A percentile compares a stretch with the other conserved stretches of the same genome.
These are phyloP conservation scores for Hylaeus anthracinus DNA, from an alignment of 1,140 invertebrate species.

Conservation along the genomic window DNA sequence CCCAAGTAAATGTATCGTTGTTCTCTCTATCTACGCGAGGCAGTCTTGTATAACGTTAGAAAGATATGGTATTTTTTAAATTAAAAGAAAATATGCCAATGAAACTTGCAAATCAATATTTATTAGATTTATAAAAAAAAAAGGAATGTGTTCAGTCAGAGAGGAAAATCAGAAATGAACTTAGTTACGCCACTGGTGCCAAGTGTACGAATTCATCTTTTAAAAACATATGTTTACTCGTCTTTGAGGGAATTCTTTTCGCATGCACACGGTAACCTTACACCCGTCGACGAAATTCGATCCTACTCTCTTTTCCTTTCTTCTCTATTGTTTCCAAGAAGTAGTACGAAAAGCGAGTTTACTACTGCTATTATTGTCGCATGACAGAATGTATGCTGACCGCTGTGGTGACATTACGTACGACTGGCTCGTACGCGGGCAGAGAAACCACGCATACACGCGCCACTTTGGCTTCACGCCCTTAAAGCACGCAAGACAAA, in stretches of 20 bases:
- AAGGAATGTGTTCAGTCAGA: no score
- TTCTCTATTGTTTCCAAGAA: slow-evolving; percentile 21
- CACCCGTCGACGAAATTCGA: neutral
- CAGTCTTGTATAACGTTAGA: no score
- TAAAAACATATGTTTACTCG: neutral
- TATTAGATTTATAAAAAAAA: no score
- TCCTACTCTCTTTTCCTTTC: slow-evolving; percentile 13
- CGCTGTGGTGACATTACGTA: neutral
- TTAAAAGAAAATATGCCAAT: no score
- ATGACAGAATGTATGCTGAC: neutral
- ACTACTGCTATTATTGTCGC: slow-evolving; percentile 4
- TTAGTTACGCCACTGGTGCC: no score
- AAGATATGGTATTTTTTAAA: no score
- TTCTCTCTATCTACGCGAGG: no score
- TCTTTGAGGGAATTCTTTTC: slow-evolving; percentile 10
- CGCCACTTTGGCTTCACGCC: neutral
- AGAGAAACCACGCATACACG: neutral
- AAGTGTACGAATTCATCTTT: no score
- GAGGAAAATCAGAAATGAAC: no score
- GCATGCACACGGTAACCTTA: neutral
- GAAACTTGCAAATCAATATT: no score
- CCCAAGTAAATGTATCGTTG: no score
- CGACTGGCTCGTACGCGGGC: slow-evolving; percentile 9
- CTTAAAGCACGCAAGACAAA: neutral
- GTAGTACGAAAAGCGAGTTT: slow-evolving; percentile 10